Percentiles rank a stretch among this genome's conserved stretches.
These are phyloP conservation scores for Iguana delicatissima DNA, from an alignment of 2,797 vertebrate species.

Conservation along the genomic window DNA sequence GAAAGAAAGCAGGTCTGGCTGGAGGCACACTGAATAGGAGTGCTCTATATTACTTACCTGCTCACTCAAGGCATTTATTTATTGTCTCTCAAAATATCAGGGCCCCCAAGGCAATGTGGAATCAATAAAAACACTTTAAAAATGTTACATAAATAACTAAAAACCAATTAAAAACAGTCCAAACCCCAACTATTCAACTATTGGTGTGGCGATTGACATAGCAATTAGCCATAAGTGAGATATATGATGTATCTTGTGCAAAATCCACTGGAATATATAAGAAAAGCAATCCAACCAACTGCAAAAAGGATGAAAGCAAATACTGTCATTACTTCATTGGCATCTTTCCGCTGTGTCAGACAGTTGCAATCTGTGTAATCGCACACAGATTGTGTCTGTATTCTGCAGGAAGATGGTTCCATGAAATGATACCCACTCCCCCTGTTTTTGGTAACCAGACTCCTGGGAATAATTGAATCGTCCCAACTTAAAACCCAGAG, in stretches of 20 bases:
- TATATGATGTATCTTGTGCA: background rate
- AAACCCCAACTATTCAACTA: too few species aligned
- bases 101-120: too few species aligned
- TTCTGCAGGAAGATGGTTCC: background rate
- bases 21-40: background rate
- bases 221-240: slow-evolving; percentile 55
- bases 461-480: background rate
- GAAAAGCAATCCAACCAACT: background rate
- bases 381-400: background rate
- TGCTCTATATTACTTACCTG: too few species aligned
- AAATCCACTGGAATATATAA: background rate
- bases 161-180: too few species aligned
- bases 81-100: too few species aligned
- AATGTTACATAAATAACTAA: too few species aligned
- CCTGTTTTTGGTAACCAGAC: background rate
- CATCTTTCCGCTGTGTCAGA: background rate
- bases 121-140: too few species aligned
- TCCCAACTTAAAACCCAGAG: background rate
- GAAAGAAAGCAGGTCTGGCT: background rate
- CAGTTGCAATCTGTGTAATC: background rate
- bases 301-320: background rate
- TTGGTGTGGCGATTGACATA: background rate
- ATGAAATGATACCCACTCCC: background rate
- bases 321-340: background rate
- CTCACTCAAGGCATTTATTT: too few species aligned